Percentiles rank a stretch among this genome's conserved stretches.
Conservation (phyloP, 2,797 vertebrate genomes). For the Danio choprae region DNA sequence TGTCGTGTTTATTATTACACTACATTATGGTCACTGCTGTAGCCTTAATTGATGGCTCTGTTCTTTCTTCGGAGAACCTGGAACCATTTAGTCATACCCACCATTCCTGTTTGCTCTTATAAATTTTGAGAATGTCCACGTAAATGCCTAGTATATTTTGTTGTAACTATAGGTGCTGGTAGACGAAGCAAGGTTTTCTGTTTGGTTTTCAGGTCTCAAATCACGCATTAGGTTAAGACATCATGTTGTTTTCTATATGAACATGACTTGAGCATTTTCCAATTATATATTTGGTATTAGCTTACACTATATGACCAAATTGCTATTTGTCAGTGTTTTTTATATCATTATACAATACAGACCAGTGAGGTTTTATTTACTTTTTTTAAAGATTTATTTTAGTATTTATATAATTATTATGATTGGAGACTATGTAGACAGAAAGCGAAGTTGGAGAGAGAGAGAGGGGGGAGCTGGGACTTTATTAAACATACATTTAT, state of each 20-base stretch:
- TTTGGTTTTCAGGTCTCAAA: not conserved
- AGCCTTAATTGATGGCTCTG: slow-evolving; percentile 57
- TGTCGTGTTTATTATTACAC: slow-evolving; percentile 63
- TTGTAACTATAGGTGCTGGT: slow-evolving; percentile 15
- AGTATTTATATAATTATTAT: too few species aligned
- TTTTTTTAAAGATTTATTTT: too few species aligned
- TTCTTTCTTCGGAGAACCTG: slow-evolving; percentile 55
- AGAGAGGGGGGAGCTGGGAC: too few species aligned
- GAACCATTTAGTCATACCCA: slow-evolving; percentile 58
- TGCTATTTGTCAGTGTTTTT: too few species aligned
- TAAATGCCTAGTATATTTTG: slow-evolving; percentile 36
- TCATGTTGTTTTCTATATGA: not conserved
- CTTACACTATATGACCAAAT: too few species aligned
- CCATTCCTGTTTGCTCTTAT: slow-evolving; percentile 41
- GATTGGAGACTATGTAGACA: too few species aligned
- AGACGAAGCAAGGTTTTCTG: not conserved
- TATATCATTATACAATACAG: too few species aligned
- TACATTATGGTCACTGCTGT: slow-evolving; percentile 58
- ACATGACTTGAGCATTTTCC: too few species aligned
- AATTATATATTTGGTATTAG: too few species aligned
- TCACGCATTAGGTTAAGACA: not conserved
- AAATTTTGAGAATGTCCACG: slow-evolving; percentile 42
- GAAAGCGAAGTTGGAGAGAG: too few species aligned
- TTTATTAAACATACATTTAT: too few species aligned
- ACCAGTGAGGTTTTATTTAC: too few species aligned